Percentiles rank a stretch among this genome's conserved stretches.
Conservation (phyloP, 2,113 vertebrate species). For the Grallaria varia region DNA sequence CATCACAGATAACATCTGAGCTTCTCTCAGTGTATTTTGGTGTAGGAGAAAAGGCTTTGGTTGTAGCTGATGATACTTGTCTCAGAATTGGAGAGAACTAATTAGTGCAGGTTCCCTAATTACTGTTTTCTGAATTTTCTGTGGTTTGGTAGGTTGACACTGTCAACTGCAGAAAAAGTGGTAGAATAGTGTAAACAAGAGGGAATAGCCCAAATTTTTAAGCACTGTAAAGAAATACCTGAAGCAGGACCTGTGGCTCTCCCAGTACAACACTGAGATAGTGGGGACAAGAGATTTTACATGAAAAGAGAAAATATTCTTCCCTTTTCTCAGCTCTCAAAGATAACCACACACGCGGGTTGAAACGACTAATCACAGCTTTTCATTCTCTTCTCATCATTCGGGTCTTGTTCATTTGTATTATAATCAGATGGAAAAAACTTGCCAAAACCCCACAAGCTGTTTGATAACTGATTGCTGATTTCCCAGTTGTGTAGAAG, state of each 20-base stretch:
- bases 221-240: neutral
- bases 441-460: neutral
- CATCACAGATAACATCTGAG: neutral
- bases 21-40: neutral
- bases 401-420: neutral
- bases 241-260: neutral
- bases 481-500: neutral
- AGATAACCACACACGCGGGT: neutral
- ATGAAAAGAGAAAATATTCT: neutral
- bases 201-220: neutral
- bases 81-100: neutral
- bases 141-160: neutral
- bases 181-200: neutral
- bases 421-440: neutral
- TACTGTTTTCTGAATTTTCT: neutral
- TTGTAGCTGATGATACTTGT: neutral
- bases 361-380: neutral
- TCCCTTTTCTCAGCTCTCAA: neutral
- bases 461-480: neutral
- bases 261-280: neutral
- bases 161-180: neutral
- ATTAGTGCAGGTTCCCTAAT: neutral
- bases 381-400: neutral
- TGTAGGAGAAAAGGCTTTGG: neutral
- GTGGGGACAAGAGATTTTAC: neutral